Conservation (phyloP, 1,140 invertebrate species). For the Papilio polyxenes region DNA sequence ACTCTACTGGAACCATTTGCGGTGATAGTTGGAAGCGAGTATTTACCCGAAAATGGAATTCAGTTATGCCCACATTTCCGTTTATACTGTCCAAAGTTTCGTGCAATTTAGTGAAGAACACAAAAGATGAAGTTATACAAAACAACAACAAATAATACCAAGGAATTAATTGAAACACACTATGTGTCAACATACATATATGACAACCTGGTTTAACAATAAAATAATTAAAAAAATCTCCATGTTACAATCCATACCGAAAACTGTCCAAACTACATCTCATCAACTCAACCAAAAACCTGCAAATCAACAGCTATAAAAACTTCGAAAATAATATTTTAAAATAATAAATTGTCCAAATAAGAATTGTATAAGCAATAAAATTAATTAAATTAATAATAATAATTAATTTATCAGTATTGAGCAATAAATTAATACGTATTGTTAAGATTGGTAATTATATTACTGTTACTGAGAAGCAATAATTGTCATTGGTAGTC, state of each 20-base stretch:
- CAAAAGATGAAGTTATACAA: neutral
- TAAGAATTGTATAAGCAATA: constrained; percentile 65
- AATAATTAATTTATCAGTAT: constrained; percentile 40
- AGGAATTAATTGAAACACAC: neutral
- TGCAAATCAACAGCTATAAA: neutral
- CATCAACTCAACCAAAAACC: too few species aligned
- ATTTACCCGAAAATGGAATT: constrained; percentile 1
- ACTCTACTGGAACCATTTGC: constrained; percentile 21
- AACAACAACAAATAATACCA: neutral
- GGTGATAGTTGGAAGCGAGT: constrained; percentile 23
- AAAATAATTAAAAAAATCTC: neutral
- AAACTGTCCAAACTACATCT: neutral
- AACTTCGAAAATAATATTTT: constrained; percentile 36
- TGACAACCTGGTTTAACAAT: constrained; percentile 4
- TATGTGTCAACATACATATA: constrained; percentile 9
- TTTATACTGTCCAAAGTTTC: constrained; percentile 2
- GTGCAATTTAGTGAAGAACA: neutral
- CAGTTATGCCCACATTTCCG: neutral
- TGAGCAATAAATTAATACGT: constrained; percentile 36
- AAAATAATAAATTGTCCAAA: constrained; percentile 55
- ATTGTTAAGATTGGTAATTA: constrained; percentile 10
- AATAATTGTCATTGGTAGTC: constrained; percentile 15
- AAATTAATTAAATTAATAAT: constrained; percentile 43
- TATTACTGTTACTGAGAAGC: constrained; percentile 27
- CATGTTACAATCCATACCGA: neutral